Percentiles rank a stretch among this genome's conserved stretches.
These are phyloP conservation scores for Platanista minor DNA, from an alignment of 2,113 vertebrate genomes.

Conservation along the genomic window DNA sequence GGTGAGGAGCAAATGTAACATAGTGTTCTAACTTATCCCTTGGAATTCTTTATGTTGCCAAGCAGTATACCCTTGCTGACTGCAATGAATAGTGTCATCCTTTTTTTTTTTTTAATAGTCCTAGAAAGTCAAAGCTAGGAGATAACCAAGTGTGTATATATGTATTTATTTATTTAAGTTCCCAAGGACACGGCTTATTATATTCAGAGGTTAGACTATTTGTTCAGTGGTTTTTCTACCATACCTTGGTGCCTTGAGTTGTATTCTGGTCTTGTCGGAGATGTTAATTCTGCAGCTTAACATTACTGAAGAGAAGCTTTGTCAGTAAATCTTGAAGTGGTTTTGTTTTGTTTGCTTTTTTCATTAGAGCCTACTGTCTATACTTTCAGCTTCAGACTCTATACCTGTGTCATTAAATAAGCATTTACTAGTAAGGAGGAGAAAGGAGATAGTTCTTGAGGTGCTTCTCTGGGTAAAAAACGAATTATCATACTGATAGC, in stretches of 20 bases:
- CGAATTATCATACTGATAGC: background rate
- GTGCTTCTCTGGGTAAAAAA: background rate
- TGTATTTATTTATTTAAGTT: background rate
- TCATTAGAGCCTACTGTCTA: background rate
- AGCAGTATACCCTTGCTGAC: background rate
- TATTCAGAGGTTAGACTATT: background rate
- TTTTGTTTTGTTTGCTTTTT: background rate
- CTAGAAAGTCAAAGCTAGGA: background rate
- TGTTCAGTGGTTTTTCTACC: background rate
- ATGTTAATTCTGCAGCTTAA: background rate
- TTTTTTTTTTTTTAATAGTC: background rate
- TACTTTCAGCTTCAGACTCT: background rate
- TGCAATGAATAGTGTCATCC: background rate
- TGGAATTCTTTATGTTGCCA: background rate
- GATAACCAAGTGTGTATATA: background rate
- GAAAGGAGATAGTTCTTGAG: background rate
- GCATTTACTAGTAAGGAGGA: background rate
- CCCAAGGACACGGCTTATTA: background rate
- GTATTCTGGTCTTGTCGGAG: background rate
- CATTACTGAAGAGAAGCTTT: background rate
- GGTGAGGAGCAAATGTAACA: background rate
- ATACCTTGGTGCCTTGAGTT: background rate
- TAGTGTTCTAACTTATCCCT: background rate
- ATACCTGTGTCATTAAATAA: background rate
- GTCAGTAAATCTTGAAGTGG: background rate